Conservation (phyloP, 2,113 vertebrate species). For the Pterocles gutturalis region DNA sequence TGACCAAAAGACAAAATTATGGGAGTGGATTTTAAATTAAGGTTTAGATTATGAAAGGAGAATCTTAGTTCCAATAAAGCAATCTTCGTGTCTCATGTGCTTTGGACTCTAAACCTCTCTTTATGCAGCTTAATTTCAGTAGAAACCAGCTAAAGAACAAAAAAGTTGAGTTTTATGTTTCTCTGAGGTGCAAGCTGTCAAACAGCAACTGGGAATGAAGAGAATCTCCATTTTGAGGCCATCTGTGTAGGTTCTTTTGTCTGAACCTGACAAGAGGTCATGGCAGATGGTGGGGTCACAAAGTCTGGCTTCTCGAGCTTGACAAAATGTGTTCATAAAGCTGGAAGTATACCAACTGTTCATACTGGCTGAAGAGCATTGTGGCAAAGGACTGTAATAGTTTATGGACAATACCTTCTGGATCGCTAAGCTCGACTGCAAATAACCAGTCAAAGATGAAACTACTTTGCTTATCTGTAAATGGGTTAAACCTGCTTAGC, state of each 20-base stretch:
- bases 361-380: slow-evolving; percentile 24
- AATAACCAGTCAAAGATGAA: slow-evolving; percentile 3
- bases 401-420: slow-evolving; percentile 38
- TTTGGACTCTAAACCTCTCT: not conserved
- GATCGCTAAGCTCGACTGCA: slow-evolving; percentile 27
- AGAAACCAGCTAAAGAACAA: not conserved
- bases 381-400: slow-evolving; percentile 12
- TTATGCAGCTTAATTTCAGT: not conserved
- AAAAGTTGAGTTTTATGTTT: slow-evolving; percentile 29
- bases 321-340: slow-evolving; percentile 77
- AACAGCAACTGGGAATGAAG: slow-evolving; percentile 23
- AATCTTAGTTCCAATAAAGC: not conserved
- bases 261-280: slow-evolving; percentile 70
- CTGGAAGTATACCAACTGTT: slow-evolving; percentile 74
- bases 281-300: slow-evolving; percentile 80
- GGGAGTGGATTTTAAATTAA: not conserved
- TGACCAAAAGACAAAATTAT: not conserved
- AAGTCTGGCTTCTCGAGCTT: slow-evolving; percentile 71
- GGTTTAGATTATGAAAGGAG: not conserved
- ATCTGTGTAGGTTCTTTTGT: slow-evolving; percentile 78
- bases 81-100: not conserved
- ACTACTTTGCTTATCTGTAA: not conserved
- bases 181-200: slow-evolving; percentile 32
- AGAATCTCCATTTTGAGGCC: slow-evolving; percentile 70
- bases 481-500: not conserved